phyloP scores from a whole-genome alignment of 1,140 invertebrate species.

The Triops longicaudatus region DNA sequence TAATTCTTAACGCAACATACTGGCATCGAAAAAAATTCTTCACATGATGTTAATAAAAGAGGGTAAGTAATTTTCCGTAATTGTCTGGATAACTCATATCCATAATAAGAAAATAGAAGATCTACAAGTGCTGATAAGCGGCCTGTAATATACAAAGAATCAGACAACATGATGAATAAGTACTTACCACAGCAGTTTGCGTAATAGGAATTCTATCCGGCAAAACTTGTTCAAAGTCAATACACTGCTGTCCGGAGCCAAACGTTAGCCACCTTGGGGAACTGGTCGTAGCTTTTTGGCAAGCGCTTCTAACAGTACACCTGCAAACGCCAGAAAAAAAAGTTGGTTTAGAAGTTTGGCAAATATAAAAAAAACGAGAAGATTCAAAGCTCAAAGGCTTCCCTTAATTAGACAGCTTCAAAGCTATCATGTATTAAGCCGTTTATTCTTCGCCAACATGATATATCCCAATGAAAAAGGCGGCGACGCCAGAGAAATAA shows the following conservation, averaged over 20 bases:
- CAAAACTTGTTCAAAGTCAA: conserved; percentile 86
- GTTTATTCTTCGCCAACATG: neutral
- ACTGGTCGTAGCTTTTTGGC: conserved; percentile 78
- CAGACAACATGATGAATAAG: conserved; percentile 9
- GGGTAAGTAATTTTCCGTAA: no score
- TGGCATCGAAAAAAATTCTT: no score
- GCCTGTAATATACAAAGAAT: conserved; percentile 23
- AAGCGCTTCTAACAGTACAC: conserved; percentile 76
- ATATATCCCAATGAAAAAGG: neutral
- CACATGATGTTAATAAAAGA: no score
- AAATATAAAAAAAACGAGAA: neutral
- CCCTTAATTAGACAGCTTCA: neutral
- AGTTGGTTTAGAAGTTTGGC: neutral
- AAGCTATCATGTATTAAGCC: neutral
- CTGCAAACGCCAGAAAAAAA: conserved; percentile 42
- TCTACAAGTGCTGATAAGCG: neutral
- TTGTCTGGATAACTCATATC: no score
- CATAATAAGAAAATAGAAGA: no score
- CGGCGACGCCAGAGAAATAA: neutral
- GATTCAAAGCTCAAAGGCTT: neutral
- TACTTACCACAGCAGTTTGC: conserved; percentile 62
- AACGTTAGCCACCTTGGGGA: conserved; percentile 86
- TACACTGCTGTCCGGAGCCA: conserved; percentile 84
- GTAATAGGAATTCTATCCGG: conserved; percentile 82
- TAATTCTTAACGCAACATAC: no score